Percentiles rank a stretch among this genome's conserved stretches.
Conservation (phyloP, 2,797 vertebrate species). For the Crocodylus rhombifer region DNA sequence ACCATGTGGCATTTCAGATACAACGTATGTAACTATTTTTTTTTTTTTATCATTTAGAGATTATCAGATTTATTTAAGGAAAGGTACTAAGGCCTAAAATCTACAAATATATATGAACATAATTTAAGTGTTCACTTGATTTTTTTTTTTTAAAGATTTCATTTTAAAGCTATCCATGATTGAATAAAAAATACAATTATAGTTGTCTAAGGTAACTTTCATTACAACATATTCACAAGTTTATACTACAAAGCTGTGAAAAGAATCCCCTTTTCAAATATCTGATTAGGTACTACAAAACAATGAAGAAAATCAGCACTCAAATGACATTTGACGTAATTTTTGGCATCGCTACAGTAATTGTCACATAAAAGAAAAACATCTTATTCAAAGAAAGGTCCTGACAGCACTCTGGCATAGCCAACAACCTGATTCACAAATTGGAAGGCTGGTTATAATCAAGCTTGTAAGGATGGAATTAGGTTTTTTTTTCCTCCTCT, state of each 20-base stretch:
- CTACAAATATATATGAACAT: not conserved
- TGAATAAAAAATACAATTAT: conserved; percentile 15
- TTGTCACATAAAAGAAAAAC: conserved; percentile 77
- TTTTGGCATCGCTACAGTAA: conserved; percentile 76
- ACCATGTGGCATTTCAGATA: conserved; percentile 39
- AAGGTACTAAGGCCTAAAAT: conserved; percentile 38
- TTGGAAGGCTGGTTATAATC: conserved; percentile 70
- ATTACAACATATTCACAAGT: conserved; percentile 52
- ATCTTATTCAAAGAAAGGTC: conserved; percentile 74
- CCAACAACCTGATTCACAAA: conserved; percentile 65
- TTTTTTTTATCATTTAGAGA: conserved; percentile 16
- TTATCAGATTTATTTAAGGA: conserved; percentile 36
- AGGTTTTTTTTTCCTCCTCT: not conserved
- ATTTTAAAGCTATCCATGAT: too few species aligned
- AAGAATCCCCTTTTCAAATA: conserved; percentile 69
- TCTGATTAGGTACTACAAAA: conserved; percentile 77
- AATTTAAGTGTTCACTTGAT: conserved; percentile 7
- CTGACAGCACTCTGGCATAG: conserved; percentile 77
- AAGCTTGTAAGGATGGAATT: conserved; percentile 53
- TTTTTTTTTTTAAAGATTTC: not conserved
- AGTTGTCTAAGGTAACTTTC: conserved; percentile 47
- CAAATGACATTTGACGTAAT: conserved; percentile 78
- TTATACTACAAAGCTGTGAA: conserved; percentile 63
- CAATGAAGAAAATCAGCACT: conserved; percentile 71
- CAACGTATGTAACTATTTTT: conserved; percentile 16